Percentiles rank a stretch among this genome's conserved stretches.
These are phyloP conservation scores for Endotricha flammealis DNA, from an alignment of 2,888 invertebrate species.

Conservation along the genomic window DNA sequence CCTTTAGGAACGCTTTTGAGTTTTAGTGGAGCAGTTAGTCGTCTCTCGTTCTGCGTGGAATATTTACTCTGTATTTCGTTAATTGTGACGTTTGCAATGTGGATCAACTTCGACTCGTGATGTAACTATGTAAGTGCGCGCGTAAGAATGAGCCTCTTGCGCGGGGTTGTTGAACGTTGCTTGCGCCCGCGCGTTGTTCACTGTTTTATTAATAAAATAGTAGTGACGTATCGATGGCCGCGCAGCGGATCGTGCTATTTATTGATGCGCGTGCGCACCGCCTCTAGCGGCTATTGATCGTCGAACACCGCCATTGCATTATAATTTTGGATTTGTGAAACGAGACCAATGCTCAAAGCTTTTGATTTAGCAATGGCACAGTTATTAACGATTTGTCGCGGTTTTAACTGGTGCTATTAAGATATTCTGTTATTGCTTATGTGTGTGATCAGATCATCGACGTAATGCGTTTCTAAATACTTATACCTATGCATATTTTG, in stretches of 20 bases:
- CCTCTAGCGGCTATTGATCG: slow-evolving; percentile 41
- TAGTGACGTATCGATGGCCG: slow-evolving; percentile 67
- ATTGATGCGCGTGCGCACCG: slow-evolving; percentile 61
- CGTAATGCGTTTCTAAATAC: no score
- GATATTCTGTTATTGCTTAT: neutral
- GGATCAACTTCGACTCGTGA: slow-evolving; percentile 43
- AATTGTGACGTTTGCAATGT: slow-evolving; percentile 22
- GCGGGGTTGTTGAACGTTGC: slow-evolving; percentile 68
- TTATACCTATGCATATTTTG: no score
- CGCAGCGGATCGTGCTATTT: slow-evolving; percentile 63
- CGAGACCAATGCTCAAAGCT: slow-evolving; percentile 8
- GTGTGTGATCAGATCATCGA: neutral
- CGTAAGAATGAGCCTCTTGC: slow-evolving; percentile 39
- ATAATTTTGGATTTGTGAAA: slow-evolving; percentile 12
- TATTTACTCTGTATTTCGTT: slow-evolving; percentile 6
- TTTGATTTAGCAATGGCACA: slow-evolving; percentile 15
- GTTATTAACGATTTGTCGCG: slow-evolving; percentile 33
- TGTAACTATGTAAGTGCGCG: slow-evolving; percentile 46
- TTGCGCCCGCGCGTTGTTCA: slow-evolving; percentile 52
- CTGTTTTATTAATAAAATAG: slow-evolving; percentile 73
- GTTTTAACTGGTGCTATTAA: slow-evolving; percentile 16
- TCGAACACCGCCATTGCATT: slow-evolving; percentile 28
- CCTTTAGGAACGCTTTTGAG: slow-evolving; percentile 30
- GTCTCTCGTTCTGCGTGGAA: no score
- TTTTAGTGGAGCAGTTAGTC: slow-evolving; percentile 20